Conservation (phyloP, 1,140 invertebrate species). For the Brachionus calyciflorus region DNA sequence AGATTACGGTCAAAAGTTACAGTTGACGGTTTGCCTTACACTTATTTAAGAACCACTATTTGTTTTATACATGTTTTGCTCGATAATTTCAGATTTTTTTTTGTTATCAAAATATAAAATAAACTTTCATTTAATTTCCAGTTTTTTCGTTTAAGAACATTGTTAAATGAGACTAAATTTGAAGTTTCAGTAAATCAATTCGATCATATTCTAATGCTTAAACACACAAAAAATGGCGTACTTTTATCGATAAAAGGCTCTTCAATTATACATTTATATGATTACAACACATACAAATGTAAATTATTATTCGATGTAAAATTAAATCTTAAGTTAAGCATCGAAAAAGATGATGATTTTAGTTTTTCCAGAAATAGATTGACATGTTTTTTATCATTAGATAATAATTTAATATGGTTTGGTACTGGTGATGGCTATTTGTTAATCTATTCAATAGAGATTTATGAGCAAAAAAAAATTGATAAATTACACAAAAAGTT, state of each 20-base stretch:
- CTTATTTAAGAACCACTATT: too few relatives aligned
- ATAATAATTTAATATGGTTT: constrained; percentile 61
- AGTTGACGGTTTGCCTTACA: too few relatives aligned
- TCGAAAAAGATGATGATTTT: constrained; percentile 56
- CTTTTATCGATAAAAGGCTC: constrained; percentile 63
- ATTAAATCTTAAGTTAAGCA: constrained; percentile 5
- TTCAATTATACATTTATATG: constrained; percentile 64
- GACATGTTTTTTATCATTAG: constrained; percentile 59
- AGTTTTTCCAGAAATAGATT: constrained; percentile 59
- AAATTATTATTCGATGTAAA: constrained; percentile 62
- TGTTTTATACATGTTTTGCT: too few relatives aligned
- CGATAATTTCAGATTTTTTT: too few relatives aligned
- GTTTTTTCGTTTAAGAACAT: constrained; percentile 55
- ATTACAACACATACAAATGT: constrained; percentile 59
- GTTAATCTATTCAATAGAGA: constrained; percentile 59
- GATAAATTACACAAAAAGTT: constrained; percentile 47
- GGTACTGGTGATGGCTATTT: constrained; percentile 64
- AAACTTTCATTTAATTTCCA: too few relatives aligned
- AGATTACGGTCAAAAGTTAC: too few relatives aligned
- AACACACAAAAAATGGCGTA: constrained; percentile 58
- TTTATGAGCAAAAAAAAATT: constrained; percentile 48
- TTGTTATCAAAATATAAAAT: not conserved
- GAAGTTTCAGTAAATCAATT: constrained; percentile 60
- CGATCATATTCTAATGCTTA: constrained; percentile 58
- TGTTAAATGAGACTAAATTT: constrained; percentile 62